A percentile compares a stretch with the other conserved stretches of the same genome.
Evolutionary conservation across 2,888 invertebrate genomes (phyloP).

Genomic region (Rhogogaster chlorosoma): DNA sequence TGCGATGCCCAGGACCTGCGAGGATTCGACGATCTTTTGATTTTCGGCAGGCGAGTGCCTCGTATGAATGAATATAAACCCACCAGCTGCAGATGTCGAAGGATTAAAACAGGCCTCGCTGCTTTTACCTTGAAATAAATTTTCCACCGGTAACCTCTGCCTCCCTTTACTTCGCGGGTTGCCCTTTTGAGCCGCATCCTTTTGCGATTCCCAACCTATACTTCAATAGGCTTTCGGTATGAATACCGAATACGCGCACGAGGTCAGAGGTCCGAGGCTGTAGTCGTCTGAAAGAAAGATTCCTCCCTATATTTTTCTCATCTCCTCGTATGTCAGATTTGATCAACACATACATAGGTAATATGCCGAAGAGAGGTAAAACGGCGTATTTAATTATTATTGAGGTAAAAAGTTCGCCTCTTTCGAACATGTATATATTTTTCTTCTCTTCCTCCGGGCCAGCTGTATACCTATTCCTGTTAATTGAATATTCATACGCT

Average conservation of each 20-base stretch:
- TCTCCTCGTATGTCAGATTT: slow-evolving; percentile 6
- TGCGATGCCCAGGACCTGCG: background rate
- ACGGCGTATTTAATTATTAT: background rate
- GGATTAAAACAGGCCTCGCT: slow-evolving; percentile 47
- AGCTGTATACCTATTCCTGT: background rate
- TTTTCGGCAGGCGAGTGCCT: slow-evolving; percentile 20
- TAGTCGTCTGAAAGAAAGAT: slow-evolving; percentile 1
- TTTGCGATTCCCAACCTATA: background rate
- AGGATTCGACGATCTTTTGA: slow-evolving; percentile 24
- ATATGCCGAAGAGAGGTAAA: background rate
- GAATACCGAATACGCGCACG: slow-evolving; percentile 40
- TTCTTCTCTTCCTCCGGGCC: background rate
- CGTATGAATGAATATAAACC: background rate
- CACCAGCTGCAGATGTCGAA: slow-evolving; percentile 41
- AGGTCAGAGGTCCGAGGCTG: slow-evolving; percentile 42
- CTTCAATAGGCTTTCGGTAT: slow-evolving; percentile 41
- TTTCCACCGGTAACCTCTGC: slow-evolving; percentile 3
- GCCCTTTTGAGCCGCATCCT: slow-evolving; percentile 43
- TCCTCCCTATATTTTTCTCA: slow-evolving; percentile 7
- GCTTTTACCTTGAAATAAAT: slow-evolving; percentile 37
- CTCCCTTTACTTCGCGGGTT: slow-evolving; percentile 18
- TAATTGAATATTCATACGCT: slow-evolving; percentile 65
- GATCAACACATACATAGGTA: background rate
- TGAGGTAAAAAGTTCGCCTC: background rate
- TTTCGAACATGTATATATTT: background rate